Conservation (phyloP, 2,797 vertebrate genomes). For the Lepus oiostolus region DNA sequence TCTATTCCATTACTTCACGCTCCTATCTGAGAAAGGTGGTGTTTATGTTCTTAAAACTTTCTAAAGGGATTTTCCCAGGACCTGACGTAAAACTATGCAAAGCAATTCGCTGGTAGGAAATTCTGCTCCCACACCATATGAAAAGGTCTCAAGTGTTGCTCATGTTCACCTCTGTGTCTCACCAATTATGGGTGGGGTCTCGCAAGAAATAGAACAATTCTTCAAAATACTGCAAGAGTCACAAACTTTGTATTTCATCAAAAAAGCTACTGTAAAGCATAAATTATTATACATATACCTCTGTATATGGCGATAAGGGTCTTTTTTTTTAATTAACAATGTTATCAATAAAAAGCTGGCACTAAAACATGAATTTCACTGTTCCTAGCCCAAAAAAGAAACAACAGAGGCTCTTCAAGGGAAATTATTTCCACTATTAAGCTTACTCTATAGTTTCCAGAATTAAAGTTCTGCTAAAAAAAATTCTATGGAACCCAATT, state of each 20-base stretch:
- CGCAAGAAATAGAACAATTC: not conserved
- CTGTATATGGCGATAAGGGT: not conserved
- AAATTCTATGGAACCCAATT: not conserved
- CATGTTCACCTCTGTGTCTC: not conserved
- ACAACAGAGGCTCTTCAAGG: not conserved
- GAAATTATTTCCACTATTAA: conserved; percentile 30
- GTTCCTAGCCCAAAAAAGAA: not conserved
- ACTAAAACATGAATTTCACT: not conserved
- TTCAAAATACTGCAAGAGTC: not conserved
- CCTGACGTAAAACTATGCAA: conserved; percentile 24
- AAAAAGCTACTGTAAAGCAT: conserved; percentile 20
- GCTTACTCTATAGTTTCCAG: not conserved
- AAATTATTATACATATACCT: not conserved
- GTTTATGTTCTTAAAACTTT: not conserved
- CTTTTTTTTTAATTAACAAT: not conserved
- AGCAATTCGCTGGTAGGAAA: conserved; percentile 3
- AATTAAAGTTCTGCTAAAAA: conserved; percentile 50
- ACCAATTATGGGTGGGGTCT: not conserved
- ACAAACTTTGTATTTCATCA: not conserved
- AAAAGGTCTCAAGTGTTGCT: conserved; percentile 35
- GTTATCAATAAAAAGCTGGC: not conserved
- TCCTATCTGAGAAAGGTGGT: not conserved
- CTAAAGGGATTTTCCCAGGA: conserved; percentile 35
- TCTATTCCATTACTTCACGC: not conserved
- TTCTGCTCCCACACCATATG: not conserved